Evolutionary conservation across 2,113 vertebrate species (phyloP).

Genomic region (Austrofundulus limnaeus): DNA sequence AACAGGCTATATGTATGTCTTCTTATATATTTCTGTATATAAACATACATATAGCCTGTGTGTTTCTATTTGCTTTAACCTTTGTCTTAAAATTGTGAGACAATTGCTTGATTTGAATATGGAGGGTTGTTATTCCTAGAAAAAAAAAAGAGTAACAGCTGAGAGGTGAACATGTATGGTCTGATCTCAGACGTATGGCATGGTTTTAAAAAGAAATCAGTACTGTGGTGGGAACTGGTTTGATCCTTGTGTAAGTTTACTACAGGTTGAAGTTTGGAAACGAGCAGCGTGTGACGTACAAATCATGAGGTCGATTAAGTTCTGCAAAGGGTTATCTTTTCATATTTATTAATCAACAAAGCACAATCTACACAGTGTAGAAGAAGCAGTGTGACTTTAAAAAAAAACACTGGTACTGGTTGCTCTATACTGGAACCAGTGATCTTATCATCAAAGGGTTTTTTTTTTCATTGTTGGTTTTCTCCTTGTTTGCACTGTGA

Average conservation of each 20-base stretch:
- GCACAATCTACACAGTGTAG: conserved; percentile 80
- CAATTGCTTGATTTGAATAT: conserved; percentile 70
- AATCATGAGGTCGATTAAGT: conserved; percentile 69
- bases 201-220: conserved; percentile 51
- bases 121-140: conserved; percentile 53
- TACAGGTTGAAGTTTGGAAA: conserved; percentile 57
- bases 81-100: conserved; percentile 68
- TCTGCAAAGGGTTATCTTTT: conserved; percentile 68
- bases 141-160: conserved; percentile 35
- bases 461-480: conserved; percentile 72
- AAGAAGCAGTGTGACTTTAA: conserved; percentile 63
- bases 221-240: conserved; percentile 21
- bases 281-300: conserved; percentile 62
- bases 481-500: conserved; percentile 81
- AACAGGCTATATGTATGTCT: conserved; percentile 39
- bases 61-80: conserved; percentile 64
- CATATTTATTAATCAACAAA: conserved; percentile 82
- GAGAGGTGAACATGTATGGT: conserved; percentile 35
- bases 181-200: conserved; percentile 54
- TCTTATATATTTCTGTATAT: conserved; percentile 6
- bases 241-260: conserved; percentile 63
- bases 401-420: conserved; percentile 57
- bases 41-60: conserved; percentile 45
- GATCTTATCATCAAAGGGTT: conserved; percentile 69
- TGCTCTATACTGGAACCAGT: conserved; percentile 50